Base-by-base conservation (phyloP, 2,113 vertebrate species). In the Grallaria varia region DNA sequence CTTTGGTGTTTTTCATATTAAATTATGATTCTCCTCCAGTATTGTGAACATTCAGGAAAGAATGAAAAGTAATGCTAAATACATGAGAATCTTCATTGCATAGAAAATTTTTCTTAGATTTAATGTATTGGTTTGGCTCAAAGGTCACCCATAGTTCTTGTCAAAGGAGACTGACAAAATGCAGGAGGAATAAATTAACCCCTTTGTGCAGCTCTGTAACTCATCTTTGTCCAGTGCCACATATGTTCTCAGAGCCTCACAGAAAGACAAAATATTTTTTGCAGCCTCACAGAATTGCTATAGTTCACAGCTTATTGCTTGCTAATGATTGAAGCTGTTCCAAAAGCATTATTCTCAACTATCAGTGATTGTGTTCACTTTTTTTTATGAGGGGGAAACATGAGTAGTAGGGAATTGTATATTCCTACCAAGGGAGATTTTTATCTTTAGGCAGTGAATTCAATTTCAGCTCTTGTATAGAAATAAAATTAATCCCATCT, bases 401-500 rank as follows among this genome's bases (percentile, higher is more conserved):
- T 84, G 93, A 96, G 95, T 74, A 95, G 87, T 94, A 90, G 44
- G 80, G 93, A 95, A 96, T 91, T 87, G 77, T 84, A 75, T 97
- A 81, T 95, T 90, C 76, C 86, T 96, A 92, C 93, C 94, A 95
- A 79, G 95, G 89, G 96, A 95, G 94, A 97, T 96, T 94, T 97
- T 97, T 97, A 97, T 96, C 96, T 96, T 91, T 79, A 93, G 93
- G 94, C 89, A 94, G 81, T 84, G 95, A 95, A 96, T 97, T 93
- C 87, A 96, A 76, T 97, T 94, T 96, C 93, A 94, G 71, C 81
- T 91, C 89, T 94, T 74, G 58, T 85, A 15, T 79, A 82, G 96
- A 95, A 97, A 94, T 94, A 66, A 96, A 95, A 96, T 96, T 82
- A 95, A 89, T 94, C 77, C 94, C 96, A 97, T 97, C 96, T 97